Percentiles rank a stretch among this genome's conserved stretches.
phyloP scores from a whole-genome alignment of 2,113 vertebrate species.

The Phoxinus phoxinus region DNA sequence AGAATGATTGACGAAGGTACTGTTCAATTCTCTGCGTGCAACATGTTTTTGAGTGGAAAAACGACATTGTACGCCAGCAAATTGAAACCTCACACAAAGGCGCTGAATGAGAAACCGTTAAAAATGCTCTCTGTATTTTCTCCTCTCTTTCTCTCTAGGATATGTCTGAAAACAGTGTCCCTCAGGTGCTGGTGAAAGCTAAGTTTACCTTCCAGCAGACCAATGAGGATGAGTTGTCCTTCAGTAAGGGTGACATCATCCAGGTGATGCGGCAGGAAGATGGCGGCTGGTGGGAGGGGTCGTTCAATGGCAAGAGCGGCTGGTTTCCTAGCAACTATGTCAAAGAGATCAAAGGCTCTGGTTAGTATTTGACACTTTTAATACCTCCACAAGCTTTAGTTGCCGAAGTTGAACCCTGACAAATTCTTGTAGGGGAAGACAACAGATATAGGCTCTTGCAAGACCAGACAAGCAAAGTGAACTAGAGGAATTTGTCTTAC shows the following conservation, averaged over 20 bases:
- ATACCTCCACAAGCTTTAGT: not conserved
- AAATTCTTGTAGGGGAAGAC: not conserved
- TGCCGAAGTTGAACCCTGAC: not conserved
- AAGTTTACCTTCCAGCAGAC: conserved; percentile 95
- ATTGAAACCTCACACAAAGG: not conserved
- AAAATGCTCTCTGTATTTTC: not conserved
- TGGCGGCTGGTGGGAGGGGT: conserved; percentile 98
- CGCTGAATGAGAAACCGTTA: not conserved
- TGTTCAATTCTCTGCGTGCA: not conserved
- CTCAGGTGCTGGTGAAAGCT: conserved; percentile 88
- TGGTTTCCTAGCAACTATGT: conserved; percentile 99
- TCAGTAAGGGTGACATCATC: conserved; percentile 94
- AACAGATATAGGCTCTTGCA: not conserved
- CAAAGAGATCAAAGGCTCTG: conserved; percentile 90
- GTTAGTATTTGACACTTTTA: conserved; percentile 73
- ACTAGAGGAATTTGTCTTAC: not conserved
- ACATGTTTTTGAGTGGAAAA: not conserved
- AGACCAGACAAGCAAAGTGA: not conserved
- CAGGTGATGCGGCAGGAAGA: conserved; percentile 92
- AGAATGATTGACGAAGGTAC: not conserved
- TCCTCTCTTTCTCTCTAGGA: conserved; percentile 74
- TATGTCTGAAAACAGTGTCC: conserved; percentile 92
- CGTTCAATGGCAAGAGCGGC: conserved; percentile 85
- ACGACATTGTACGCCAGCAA: not conserved
- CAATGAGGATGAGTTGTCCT: conserved; percentile 96